Evolutionary conservation across 2,888 invertebrate species (phyloP).

Genomic region (Pseudococcus longispinus): DNA sequence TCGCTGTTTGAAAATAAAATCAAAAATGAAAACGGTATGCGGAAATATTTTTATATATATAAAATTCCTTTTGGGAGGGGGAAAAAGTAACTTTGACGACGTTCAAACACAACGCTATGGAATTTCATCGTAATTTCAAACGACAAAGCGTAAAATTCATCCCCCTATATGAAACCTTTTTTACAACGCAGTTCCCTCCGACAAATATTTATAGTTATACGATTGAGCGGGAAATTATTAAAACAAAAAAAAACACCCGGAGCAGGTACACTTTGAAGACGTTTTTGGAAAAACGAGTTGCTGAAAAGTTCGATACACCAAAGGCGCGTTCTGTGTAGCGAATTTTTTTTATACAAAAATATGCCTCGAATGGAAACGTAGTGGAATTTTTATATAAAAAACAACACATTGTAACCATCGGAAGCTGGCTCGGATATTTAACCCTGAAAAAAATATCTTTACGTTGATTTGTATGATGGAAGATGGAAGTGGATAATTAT

Average conservation of each 20-base stretch:
- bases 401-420: neutral
- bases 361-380: neutral
- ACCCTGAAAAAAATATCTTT: conserved; percentile 4
- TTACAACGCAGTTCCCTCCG: neutral
- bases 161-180: neutral
- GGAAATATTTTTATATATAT: neutral
- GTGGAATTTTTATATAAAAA: neutral
- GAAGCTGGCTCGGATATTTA: neutral
- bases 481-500: conserved; percentile 5
- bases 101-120: neutral
- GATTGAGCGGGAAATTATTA: neutral
- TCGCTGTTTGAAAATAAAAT: conserved; percentile 1
- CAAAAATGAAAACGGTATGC: conserved; percentile 2
- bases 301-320: neutral
- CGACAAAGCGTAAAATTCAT: conserved; percentile 20
- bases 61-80: neutral
- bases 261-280: neutral
- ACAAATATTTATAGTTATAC: conserved; percentile 2
- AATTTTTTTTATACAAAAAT: too few relatives aligned
- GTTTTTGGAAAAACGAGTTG: neutral
- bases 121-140: conserved; percentile 5
- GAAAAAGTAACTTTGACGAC: conserved; percentile 18
- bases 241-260: neutral
- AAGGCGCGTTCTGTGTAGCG: neutral
- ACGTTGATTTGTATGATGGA: neutral